These are phyloP conservation scores for Gastrophysa polygoni DNA, from an alignment of 2,888 invertebrate species.

Conservation along the genomic window DNA sequence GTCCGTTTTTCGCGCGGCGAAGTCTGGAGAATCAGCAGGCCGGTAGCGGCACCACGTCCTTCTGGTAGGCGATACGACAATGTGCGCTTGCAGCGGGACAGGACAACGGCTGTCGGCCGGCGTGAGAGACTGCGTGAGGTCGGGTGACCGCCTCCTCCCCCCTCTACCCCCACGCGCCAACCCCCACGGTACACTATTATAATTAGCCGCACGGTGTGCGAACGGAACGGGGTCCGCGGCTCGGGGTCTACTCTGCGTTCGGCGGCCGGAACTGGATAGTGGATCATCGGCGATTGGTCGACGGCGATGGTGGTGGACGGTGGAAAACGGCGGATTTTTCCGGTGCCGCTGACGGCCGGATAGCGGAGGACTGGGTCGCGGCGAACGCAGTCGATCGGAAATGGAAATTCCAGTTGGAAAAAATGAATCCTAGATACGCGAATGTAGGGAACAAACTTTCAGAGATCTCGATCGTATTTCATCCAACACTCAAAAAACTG, in stretches of 20 bases:
- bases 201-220: slow-evolving; percentile 48
- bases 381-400: no score
- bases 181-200: slow-evolving; percentile 56
- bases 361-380: no score
- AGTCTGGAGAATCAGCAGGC: background rate
- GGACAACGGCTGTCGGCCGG: no score
- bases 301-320: background rate
- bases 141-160: slow-evolving; percentile 56
- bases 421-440: no score
- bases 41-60: slow-evolving; percentile 15
- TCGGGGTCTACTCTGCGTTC: slow-evolving; percentile 30
- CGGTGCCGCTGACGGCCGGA: background rate
- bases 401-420: no score
- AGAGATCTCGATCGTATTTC: no score
- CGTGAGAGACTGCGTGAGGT: slow-evolving; percentile 59
- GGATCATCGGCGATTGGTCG: background rate
- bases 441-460: no score
- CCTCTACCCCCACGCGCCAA: slow-evolving; percentile 45
- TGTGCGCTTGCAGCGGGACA: slow-evolving; percentile 50
- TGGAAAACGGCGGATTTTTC: background rate
- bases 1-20: slow-evolving; percentile 19
- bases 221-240: slow-evolving; percentile 38
- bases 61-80: slow-evolving; percentile 42
- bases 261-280: slow-evolving; percentile 21
- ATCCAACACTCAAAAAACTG: no score